Evolutionary conservation across 2,113 vertebrate genomes (phyloP).

Genomic region (Marcusenius ussheri): DNA sequence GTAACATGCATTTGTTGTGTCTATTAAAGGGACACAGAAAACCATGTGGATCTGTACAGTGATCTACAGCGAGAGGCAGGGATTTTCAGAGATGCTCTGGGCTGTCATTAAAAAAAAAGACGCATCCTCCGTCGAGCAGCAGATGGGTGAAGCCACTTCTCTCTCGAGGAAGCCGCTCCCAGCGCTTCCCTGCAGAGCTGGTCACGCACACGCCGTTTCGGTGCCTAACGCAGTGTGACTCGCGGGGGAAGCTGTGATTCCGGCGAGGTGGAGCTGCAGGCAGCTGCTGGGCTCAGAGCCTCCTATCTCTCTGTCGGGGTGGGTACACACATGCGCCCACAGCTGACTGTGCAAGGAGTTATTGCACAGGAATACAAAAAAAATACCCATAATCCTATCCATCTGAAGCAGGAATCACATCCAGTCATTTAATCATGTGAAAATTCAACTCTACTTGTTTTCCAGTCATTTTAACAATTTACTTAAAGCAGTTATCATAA

Average conservation of each 20-base stretch:
- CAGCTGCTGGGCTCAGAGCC: background rate
- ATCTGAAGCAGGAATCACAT: background rate
- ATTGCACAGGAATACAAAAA: background rate
- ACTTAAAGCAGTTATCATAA: background rate
- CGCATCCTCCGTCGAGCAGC: background rate
- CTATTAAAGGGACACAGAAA: background rate
- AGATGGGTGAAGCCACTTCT: slow-evolving; percentile 23
- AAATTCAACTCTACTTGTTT: background rate
- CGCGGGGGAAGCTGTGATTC: background rate
- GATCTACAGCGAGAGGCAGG: background rate
- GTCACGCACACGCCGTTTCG: background rate
- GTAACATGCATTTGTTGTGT: background rate
- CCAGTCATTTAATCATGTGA: background rate
- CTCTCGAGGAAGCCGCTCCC: slow-evolving; percentile 33
- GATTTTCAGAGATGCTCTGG: background rate
- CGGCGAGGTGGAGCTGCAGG: background rate
- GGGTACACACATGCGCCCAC: background rate
- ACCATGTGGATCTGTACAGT: background rate
- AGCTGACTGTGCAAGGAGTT: background rate
- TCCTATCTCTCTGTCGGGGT: background rate
- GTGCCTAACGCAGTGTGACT: background rate
- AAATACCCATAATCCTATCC: background rate
- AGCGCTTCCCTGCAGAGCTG: slow-evolving; percentile 16
- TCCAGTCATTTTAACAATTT: background rate
- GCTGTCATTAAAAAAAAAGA: background rate